Base-by-base conservation (phyloP, 2,113 vertebrate genomes). In the Gopherus flavomarginatus region DNA sequence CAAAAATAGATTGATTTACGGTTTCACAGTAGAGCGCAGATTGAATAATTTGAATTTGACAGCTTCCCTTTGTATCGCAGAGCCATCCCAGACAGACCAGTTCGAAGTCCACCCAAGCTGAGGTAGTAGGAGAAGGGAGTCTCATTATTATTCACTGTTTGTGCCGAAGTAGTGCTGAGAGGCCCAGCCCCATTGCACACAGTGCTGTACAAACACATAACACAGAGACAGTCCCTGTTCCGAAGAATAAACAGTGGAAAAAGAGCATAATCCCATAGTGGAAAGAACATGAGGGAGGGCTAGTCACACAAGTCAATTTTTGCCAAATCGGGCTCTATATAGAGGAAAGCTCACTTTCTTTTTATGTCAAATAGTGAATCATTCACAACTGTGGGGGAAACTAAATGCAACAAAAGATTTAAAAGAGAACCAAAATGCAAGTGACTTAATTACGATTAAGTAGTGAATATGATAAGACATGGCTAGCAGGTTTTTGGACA, bases 211-310 rank as follows among this genome's bases (percentile, higher is more conserved):
- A 91, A 86, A 49, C 2, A 91, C 6, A 5, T 22, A 80, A 12
- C 13, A 88, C 82, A 90, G 83, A 54, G 7, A 42, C 26, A 54
- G 38, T 38, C 69, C 13, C 11, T 59, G 8, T 10, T 17, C 81
- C 16, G 8, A 52, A 94, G 35, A 35, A 59, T 31, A 13, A 83
- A 17, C 31, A 62, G 29, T 65, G 31, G 86, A 49, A 90, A 78
- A 78, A 78, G 4, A 11, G 11, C 42, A 78, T 29, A 24, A 47
- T 27, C 53, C 7, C 56, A 22, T 7, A 92, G 59, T 54, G 65
- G 5, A 14, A 22, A 35, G 35, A 0, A 1, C 1, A 38, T 1
- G 4, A 8, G 4, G 47, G 42, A 90, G 8, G 2, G 4, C 85
- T 69, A 31, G 3, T 90, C 7, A 11, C 88, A 8, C 3, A 29